phyloP scores from a whole-genome alignment of 1,140 invertebrate species.

The Grapholita molesta region DNA sequence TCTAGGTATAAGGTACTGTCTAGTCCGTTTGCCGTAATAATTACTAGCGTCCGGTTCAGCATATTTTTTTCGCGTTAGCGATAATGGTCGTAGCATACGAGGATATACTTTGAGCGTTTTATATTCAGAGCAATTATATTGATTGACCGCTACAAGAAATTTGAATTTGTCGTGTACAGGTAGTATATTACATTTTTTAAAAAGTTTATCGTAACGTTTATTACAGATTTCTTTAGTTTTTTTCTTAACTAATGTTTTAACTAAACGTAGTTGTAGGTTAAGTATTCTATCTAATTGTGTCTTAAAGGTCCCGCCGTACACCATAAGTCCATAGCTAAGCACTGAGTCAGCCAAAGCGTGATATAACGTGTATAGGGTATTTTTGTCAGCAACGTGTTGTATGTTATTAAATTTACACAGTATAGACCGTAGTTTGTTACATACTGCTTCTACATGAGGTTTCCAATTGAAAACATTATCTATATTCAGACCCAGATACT shows the following conservation, averaged over 20 bases:
- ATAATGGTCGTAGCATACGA: no score
- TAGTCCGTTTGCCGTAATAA: no score
- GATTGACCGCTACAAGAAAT: no score
- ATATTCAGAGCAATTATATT: no score
- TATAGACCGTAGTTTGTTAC: constrained; percentile 23
- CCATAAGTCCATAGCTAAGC: constrained; percentile 25
- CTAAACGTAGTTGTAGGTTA: not conserved
- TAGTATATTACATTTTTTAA: no score
- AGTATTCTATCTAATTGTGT: no score
- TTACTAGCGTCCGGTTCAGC: no score
- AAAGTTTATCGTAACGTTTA: no score
- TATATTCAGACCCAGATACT: not conserved
- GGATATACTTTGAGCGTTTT: no score
- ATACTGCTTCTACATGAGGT: constrained; percentile 16
- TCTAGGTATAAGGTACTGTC: no score
- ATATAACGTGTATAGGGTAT: constrained; percentile 22
- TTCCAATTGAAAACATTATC: constrained; percentile 20
- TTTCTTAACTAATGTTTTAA: not conserved
- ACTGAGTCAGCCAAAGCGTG: constrained; percentile 27
- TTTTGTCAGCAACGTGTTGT: constrained; percentile 16
- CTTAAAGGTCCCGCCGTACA: constrained; percentile 41
- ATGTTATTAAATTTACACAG: constrained; percentile 28
- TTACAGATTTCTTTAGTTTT: not conserved
- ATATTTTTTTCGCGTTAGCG: no score
- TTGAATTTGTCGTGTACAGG: no score